Base-by-base conservation (phyloP, 2,797 vertebrate genomes). In the Semotilus atromaculatus region DNA sequence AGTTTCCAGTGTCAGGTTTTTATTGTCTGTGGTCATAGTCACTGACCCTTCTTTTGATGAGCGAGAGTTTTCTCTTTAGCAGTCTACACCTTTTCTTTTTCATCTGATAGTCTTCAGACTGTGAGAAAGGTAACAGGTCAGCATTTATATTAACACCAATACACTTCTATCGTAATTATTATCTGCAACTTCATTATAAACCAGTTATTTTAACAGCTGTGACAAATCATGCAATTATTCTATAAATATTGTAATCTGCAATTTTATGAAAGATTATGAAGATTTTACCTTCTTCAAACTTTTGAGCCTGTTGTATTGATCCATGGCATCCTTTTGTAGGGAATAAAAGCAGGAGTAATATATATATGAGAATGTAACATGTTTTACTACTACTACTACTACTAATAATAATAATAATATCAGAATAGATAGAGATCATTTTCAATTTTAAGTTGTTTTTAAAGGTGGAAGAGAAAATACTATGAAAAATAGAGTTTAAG, bases 21-120 rank as follows among this genome's bases (percentile, higher is more conserved):
- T 89, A 96, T 0, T 91, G 90, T 68, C 95, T 90, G 13, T 82
- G 91, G 82, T 98, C 97, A 13, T 97, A 98, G 64, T 97, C 94
- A 16, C 92, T 94, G 90, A 98, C 96, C 94, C 94, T 96, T 86
- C 86, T 94, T 92, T 98, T 98, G 91, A 98, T 95, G 88, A 97
- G 95, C 0, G 97, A 96, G 81, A 98, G 93, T 91, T 96, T 98
- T 82, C 92, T 91, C 89, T 95, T 93, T 67, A 98, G 93, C 76
- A 95, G 92, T 90, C 96, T 97, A 90, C 93, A 95, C 68, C 91
- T 94, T 82, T 89, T 95, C 92, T 95, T 97, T 90, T 96, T 97
- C 66, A 88, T 91, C 87, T 95, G 95, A 88, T 97, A 98, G 58
- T 96, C 94, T 82, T 94, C 18, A 26, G 96, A 95, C 97, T 98